These are phyloP conservation scores for Drosophila cognata DNA, from an alignment of 2,888 invertebrate species.

Conservation along the genomic window DNA sequence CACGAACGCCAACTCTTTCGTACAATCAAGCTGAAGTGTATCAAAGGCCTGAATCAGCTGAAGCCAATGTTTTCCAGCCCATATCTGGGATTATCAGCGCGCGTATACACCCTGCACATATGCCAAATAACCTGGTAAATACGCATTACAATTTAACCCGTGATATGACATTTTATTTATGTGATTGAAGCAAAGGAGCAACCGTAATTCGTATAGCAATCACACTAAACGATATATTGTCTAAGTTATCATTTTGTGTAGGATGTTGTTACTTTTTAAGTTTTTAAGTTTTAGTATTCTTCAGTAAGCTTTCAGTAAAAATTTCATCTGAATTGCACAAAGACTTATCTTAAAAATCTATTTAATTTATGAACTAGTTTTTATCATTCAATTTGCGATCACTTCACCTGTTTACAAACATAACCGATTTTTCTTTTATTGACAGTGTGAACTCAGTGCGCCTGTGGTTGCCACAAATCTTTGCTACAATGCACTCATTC, in stretches of 20 bases:
- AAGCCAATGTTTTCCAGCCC: constrained; percentile 60
- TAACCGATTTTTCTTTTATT: neutral
- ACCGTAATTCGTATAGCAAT: neutral
- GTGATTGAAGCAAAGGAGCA: neutral
- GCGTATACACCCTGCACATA: constrained; percentile 57
- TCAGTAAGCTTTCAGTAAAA: neutral
- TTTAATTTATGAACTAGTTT: neutral
- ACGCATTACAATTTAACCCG: neutral
- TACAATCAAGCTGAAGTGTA: constrained; percentile 33
- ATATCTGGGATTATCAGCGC: constrained; percentile 49
- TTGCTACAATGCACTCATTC: constrained; percentile 88
- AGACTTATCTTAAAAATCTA: neutral
- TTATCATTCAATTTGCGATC: neutral
- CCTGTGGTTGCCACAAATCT: constrained; percentile 94
- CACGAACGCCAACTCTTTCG: constrained; percentile 18
- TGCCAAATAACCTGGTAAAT: constrained; percentile 68
- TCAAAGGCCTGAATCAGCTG: constrained; percentile 47
- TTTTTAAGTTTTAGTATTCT: neutral
- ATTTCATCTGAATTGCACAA: neutral
- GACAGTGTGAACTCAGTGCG: constrained; percentile 91
- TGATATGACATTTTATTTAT: neutral
- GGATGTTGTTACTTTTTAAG: neutral
- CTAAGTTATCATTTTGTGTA: neutral
- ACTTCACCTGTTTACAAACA: too few species aligned
- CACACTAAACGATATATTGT: neutral